These are phyloP conservation scores for Gymnopithys bicolor DNA, from an alignment of 2,797 vertebrate species.

Conservation along the genomic window DNA sequence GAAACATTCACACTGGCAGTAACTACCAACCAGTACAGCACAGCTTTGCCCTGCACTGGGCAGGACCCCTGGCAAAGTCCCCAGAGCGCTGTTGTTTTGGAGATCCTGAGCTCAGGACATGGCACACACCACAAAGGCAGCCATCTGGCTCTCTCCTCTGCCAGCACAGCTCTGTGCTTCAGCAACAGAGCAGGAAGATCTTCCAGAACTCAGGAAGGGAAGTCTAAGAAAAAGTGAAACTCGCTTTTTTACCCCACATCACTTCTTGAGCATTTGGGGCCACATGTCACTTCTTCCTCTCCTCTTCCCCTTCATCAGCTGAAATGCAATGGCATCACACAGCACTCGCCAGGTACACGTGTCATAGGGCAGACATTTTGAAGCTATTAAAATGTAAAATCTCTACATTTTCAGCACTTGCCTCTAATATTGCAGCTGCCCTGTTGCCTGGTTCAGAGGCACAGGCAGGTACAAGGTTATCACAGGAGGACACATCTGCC, in stretches of 20 bases:
- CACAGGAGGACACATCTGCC: not conserved
- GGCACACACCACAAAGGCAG: not conserved
- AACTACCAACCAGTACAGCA: not conserved
- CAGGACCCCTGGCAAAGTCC: not conserved
- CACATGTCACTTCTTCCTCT: not conserved
- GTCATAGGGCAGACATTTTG: not conserved
- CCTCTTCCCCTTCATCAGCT: not conserved
- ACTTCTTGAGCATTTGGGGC: not conserved
- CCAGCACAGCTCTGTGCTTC: not conserved
- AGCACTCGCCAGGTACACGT: accelerated
- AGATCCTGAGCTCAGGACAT: not conserved
- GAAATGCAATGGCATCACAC: not conserved
- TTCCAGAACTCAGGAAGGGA: not conserved
- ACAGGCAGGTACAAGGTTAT: not conserved
- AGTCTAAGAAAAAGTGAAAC: not conserved
- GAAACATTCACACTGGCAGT: not conserved
- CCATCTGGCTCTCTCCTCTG: conserved; percentile 5
- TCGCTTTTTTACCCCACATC: not conserved
- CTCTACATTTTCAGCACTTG: not conserved
- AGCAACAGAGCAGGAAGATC: not conserved
- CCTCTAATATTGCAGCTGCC: not conserved
- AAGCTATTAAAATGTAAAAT: not conserved
- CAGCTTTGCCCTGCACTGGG: not conserved
- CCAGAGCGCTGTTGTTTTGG: not conserved
- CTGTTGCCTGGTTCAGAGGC: not conserved